A percentile compares a stretch with the other conserved stretches of the same genome.
Conservation (phyloP, 2,797 vertebrate genomes). For the Pseudochirops corinnae region DNA sequence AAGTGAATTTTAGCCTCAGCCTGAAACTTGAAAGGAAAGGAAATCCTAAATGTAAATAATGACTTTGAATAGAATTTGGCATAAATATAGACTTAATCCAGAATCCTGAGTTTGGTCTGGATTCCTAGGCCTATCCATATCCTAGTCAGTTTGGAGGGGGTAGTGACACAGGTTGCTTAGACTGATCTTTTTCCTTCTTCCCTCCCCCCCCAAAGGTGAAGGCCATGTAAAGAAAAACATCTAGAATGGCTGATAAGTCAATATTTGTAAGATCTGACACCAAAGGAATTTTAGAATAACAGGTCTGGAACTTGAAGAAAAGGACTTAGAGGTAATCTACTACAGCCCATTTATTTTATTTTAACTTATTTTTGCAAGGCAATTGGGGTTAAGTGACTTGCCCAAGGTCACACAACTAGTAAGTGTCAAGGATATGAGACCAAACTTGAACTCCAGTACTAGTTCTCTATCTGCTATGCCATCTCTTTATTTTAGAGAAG, state of each 20-base stretch:
- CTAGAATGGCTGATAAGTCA: neutral
- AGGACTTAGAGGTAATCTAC: neutral
- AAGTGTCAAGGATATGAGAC: too few relatives aligned
- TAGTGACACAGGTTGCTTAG: neutral
- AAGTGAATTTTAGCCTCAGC: neutral
- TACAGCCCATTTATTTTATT: neutral
- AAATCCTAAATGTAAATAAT: neutral
- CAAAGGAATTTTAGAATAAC: neutral
- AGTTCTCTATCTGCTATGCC: too few relatives aligned
- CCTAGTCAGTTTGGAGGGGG: neutral
- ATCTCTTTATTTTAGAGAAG: neutral
- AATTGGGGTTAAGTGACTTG: too few relatives aligned
- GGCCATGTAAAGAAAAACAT: neutral
- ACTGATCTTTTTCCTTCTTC: accelerated
- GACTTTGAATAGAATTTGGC: neutral
- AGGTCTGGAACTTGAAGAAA: neutral
- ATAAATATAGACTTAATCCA: neutral
- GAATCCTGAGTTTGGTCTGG: neutral
- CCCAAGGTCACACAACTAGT: too few relatives aligned
- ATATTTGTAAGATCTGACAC: neutral
- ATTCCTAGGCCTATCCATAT: neutral
- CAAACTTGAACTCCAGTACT: too few relatives aligned
- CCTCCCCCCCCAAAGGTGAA: neutral
- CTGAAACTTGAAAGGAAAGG: neutral
- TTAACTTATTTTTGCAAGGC: too few relatives aligned